Percentiles rank a stretch among this genome's conserved stretches.
phyloP scores from a whole-genome alignment of 2,888 invertebrate species.

The Plagodis pulveraria region DNA sequence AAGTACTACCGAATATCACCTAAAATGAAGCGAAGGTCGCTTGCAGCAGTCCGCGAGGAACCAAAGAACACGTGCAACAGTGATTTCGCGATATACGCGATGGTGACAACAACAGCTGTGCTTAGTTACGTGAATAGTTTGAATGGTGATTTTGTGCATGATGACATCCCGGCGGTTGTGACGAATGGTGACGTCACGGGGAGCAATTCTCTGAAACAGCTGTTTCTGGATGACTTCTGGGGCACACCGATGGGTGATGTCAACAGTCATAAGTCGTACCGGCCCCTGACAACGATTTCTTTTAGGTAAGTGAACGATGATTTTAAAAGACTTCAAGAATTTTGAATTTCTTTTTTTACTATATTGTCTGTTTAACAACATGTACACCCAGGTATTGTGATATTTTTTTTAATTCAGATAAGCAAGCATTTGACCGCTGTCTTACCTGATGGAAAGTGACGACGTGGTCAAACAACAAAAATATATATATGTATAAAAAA shows the following conservation, averaged over 20 bases:
- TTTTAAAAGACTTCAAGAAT: not conserved
- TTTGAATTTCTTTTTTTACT: not conserved
- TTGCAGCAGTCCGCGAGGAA: constrained; percentile 74
- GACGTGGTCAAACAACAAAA: too few species aligned
- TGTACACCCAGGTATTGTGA: too few species aligned
- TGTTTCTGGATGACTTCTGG: constrained; percentile 94
- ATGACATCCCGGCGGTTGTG: constrained; percentile 93
- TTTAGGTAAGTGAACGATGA: constrained; percentile 88
- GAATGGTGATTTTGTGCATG: constrained; percentile 94
- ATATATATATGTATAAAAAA: too few species aligned
- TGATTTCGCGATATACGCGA: constrained; percentile 86
- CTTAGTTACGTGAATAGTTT: constrained; percentile 91
- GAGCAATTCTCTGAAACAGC: constrained; percentile 85
- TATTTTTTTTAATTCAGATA: too few species aligned
- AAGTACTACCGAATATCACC: constrained; percentile 53
- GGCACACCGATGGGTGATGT: constrained; percentile 92
- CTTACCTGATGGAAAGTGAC: too few species aligned
- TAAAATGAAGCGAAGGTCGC: constrained; percentile 79
- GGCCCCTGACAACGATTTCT: constrained; percentile 92
- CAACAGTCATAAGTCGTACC: constrained; percentile 94
- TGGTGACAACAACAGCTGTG: constrained; percentile 88
- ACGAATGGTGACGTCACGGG: constrained; percentile 92
- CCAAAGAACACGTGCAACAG: constrained; percentile 52
- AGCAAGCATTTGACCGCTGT: too few species aligned
- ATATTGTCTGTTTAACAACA: not conserved